Evolutionary conservation across 2,113 vertebrate genomes (phyloP).

Genomic region (Zonotrichia leucophrys): DNA sequence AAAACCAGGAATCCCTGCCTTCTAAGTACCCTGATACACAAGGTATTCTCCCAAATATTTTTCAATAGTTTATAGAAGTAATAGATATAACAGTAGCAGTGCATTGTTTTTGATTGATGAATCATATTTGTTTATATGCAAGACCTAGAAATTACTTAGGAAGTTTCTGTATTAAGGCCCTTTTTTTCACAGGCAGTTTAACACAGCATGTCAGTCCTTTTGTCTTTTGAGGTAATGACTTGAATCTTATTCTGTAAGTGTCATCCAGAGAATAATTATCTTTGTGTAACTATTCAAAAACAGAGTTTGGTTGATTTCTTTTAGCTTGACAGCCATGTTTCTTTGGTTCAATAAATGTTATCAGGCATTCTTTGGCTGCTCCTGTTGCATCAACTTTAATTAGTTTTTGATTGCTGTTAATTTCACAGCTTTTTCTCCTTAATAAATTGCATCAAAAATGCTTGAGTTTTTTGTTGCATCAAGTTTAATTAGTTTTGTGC

Average conservation of each 20-base stretch:
- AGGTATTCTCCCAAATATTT: slow-evolving; percentile 28
- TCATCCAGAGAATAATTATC: slow-evolving; percentile 69
- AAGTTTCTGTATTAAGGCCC: slow-evolving; percentile 49
- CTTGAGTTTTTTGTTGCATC: slow-evolving; percentile 72
- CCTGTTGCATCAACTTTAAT: slow-evolving; percentile 79
- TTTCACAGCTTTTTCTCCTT: slow-evolving; percentile 81
- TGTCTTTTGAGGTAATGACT: slow-evolving; percentile 73
- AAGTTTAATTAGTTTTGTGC: slow-evolving; percentile 80
- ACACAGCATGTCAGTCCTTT: slow-evolving; percentile 59
- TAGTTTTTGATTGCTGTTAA: slow-evolving; percentile 84
- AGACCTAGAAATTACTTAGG: slow-evolving; percentile 20
- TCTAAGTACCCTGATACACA: not conserved
- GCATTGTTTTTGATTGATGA: slow-evolving; percentile 52
- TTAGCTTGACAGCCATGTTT: slow-evolving; percentile 75
- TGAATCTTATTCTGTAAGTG: slow-evolving; percentile 70
- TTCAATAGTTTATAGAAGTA: not conserved
- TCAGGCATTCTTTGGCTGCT: slow-evolving; percentile 77
- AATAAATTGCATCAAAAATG: slow-evolving; percentile 77
- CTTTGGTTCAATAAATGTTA: slow-evolving; percentile 77
- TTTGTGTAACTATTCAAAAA: slow-evolving; percentile 64
- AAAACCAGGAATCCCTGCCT: not conserved
- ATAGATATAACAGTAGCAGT: not conserved
- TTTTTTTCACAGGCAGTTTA: slow-evolving; percentile 53
- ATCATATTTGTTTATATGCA: slow-evolving; percentile 30
- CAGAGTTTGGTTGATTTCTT: slow-evolving; percentile 70